Conservation (phyloP, 2,113 vertebrate species). For the Lepus timidus region DNA sequence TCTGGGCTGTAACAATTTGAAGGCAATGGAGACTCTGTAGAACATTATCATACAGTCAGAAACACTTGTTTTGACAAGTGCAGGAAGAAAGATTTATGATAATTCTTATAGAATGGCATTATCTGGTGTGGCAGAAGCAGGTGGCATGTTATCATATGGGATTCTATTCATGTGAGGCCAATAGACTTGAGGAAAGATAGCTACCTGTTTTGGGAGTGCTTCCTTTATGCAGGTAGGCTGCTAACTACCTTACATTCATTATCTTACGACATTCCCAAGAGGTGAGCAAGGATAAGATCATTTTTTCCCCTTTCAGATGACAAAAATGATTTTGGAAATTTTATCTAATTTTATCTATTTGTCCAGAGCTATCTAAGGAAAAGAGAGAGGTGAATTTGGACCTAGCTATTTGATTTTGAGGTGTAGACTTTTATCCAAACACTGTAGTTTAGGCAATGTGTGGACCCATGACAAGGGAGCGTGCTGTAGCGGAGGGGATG, state of each 20-base stretch:
- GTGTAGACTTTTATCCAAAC: background rate
- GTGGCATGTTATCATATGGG: background rate
- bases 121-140: background rate
- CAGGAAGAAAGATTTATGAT: background rate
- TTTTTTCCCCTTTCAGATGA: background rate
- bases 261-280: background rate
- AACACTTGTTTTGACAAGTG: background rate
- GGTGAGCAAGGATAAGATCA: background rate
- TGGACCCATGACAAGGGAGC: background rate
- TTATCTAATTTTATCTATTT: background rate
- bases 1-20: background rate
- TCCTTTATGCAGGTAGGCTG: background rate
- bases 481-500: background rate
- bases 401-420: background rate
- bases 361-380: background rate
- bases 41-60: background rate
- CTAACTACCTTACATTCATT: background rate
- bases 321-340: background rate
- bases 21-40: background rate
- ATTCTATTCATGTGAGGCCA: background rate
- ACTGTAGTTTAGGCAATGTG: background rate
- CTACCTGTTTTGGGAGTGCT: background rate
- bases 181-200: background rate
- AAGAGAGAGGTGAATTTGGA: conserved; percentile 8
- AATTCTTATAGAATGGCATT: background rate